A percentile compares a stretch with the other conserved stretches of the same genome.
Evolutionary conservation across 2,113 vertebrate species (phyloP).

Genomic region (Sylvia atricapilla): DNA sequence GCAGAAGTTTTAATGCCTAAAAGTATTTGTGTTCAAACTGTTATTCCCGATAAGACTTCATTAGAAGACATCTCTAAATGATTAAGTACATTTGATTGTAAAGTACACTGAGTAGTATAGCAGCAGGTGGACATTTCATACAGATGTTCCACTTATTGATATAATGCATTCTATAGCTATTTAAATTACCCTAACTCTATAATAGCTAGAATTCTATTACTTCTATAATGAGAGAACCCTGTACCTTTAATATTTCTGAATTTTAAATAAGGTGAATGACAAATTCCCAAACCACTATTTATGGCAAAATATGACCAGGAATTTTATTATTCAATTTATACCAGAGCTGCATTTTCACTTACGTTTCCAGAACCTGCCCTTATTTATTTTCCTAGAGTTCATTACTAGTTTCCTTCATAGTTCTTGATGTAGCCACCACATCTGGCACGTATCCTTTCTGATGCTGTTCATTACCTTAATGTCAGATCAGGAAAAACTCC

Average conservation of each 20-base stretch:
- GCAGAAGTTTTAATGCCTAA: conserved; percentile 70
- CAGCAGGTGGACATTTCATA: conserved; percentile 76
- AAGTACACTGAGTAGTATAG: conserved; percentile 62
- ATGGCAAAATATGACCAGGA: conserved; percentile 75
- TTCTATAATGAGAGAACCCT: conserved; percentile 73
- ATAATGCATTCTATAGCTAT: conserved; percentile 70
- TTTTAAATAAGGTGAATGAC: conserved; percentile 79
- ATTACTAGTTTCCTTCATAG: conserved; percentile 50
- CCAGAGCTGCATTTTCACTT: conserved; percentile 67
- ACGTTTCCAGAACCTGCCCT: conserved; percentile 65
- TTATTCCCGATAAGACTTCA: conserved; percentile 74
- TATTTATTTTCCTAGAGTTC: conserved; percentile 72
- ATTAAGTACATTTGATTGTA: conserved; percentile 68
- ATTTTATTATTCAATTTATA: conserved; percentile 79
- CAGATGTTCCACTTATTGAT: conserved; percentile 75
- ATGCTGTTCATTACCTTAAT: conserved; percentile 60
- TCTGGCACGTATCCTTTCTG: conserved; percentile 69
- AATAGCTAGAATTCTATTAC: conserved; percentile 80
- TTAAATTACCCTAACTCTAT: conserved; percentile 75
- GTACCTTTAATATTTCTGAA: conserved; percentile 78
- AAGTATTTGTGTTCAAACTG: conserved; percentile 78
- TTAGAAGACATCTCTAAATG: conserved; percentile 71
- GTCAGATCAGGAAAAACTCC: background rate
- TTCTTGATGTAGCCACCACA: conserved; percentile 1
- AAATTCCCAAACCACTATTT: conserved; percentile 77